Evolutionary conservation across 2,797 vertebrate species (phyloP).

Genomic region (Liasis olivaceus): DNA sequence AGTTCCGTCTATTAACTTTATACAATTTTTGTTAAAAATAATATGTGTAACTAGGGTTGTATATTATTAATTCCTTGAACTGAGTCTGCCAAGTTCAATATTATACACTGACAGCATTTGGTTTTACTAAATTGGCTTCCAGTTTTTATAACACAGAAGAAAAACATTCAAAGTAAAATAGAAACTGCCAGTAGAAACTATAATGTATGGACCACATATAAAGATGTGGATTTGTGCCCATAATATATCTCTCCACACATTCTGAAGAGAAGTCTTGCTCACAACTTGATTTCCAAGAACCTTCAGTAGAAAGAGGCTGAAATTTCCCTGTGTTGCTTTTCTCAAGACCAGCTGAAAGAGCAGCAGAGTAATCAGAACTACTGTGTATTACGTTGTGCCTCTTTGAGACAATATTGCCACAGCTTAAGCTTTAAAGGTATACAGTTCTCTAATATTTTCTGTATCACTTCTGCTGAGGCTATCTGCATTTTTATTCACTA

Average conservation of each 20-base stretch:
- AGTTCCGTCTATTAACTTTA: slow-evolving; percentile 56
- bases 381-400: neutral
- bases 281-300: neutral
- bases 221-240: neutral
- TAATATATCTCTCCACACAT: neutral
- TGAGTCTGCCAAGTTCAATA: slow-evolving; percentile 44
- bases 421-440: neutral
- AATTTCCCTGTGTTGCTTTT: neutral
- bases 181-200: slow-evolving; percentile 38
- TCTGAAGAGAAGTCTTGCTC: slow-evolving; percentile 1
- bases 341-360: neutral
- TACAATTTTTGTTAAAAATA: slow-evolving; percentile 43
- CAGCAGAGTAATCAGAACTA: neutral
- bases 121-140: slow-evolving; percentile 45
- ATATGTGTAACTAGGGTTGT: slow-evolving; percentile 45
- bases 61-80: slow-evolving; percentile 61
- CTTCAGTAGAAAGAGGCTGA: neutral
- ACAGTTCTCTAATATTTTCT: neutral
- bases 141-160: slow-evolving; percentile 36
- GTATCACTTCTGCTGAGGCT: neutral
- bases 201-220: neutral
- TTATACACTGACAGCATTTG: slow-evolving; percentile 52
- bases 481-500: neutral
- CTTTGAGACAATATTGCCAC: neutral
- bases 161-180: slow-evolving; percentile 38